A percentile compares a stretch with the other conserved stretches of the same genome.
These are phyloP conservation scores for Formica exsecta DNA, from an alignment of 1,140 invertebrate genomes.

Conservation along the genomic window DNA sequence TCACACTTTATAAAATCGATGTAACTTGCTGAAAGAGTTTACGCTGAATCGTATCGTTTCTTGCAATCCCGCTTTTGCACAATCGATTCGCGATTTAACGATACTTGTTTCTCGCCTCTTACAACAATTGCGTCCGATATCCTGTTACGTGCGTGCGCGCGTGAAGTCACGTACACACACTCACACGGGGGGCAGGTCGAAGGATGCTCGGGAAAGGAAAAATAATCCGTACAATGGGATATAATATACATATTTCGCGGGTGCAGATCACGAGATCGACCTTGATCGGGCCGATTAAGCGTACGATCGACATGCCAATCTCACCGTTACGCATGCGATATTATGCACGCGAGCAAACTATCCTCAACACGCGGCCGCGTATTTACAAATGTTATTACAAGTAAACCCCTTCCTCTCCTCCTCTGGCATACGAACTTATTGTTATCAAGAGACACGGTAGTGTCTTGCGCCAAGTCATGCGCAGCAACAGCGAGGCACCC, in stretches of 20 bases:
- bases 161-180: neutral
- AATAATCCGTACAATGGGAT: slow-evolving; percentile 74
- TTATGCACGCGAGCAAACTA: slow-evolving; percentile 21
- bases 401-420: neutral
- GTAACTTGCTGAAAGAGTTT: neutral
- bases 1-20: neutral
- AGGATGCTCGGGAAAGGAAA: slow-evolving; percentile 25
- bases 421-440: slow-evolving; percentile 5
- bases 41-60: slow-evolving; percentile 24
- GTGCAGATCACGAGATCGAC: slow-evolving; percentile 74
- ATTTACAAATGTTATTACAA: slow-evolving; percentile 62
- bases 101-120: slow-evolving; percentile 53
- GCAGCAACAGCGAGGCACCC: no score
- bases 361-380: slow-evolving; percentile 30
- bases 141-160: slow-evolving; percentile 57
- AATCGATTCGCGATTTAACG: slow-evolving; percentile 58
- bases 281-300: slow-evolving; percentile 66
- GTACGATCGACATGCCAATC: slow-evolving; percentile 68
- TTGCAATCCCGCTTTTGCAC: slow-evolving; percentile 50
- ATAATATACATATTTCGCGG: slow-evolving; percentile 76
- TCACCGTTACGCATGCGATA: slow-evolving; percentile 47
- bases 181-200: slow-evolving; percentile 1
- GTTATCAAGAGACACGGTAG: neutral
- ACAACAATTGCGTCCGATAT: slow-evolving; percentile 42
- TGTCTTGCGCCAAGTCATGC: no score